These are phyloP conservation scores for Acanthis flammea DNA, from an alignment of 2,797 vertebrate genomes.

Conservation along the genomic window DNA sequence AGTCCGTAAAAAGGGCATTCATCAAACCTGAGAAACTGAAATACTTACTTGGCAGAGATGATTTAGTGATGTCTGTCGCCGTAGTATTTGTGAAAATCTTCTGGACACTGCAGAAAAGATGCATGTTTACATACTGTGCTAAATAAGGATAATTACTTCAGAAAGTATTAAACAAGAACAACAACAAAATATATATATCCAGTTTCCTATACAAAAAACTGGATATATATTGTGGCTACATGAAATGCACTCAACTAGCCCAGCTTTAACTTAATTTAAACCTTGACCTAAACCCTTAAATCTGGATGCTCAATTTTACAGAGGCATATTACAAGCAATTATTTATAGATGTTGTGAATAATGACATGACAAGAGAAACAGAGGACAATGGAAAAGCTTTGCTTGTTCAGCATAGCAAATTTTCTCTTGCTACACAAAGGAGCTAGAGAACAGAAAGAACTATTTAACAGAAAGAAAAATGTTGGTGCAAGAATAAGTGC, in stretches of 20 bases:
- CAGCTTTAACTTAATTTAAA: conserved; percentile 15
- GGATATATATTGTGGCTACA: background rate
- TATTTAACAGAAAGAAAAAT: conserved; percentile 39
- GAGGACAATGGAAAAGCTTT: conserved; percentile 15
- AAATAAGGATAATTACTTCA: background rate
- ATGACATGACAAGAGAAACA: conserved; percentile 31
- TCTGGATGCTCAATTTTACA: background rate
- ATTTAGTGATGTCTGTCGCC: conserved; percentile 96
- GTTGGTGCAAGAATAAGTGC: background rate
- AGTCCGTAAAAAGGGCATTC: background rate
- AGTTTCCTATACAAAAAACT: background rate
- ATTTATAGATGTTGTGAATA: conserved; percentile 43
- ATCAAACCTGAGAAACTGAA: background rate
- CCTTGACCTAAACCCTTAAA: conserved; percentile 28
- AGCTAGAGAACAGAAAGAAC: conserved; percentile 1
- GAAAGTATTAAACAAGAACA: background rate
- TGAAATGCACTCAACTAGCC: background rate
- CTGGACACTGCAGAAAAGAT: conserved; percentile 86
- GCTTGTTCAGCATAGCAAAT: conserved; percentile 29
- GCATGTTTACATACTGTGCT: background rate
- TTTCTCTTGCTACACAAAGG: conserved; percentile 30
- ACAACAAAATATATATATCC: background rate
- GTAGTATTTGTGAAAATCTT: conserved; percentile 98
- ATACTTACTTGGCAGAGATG: conserved; percentile 94
- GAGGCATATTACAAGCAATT: conserved; percentile 6